These are phyloP conservation scores for Diabrotica virgifera DNA, from an alignment of 1,140 invertebrate genomes.

Conservation along the genomic window DNA sequence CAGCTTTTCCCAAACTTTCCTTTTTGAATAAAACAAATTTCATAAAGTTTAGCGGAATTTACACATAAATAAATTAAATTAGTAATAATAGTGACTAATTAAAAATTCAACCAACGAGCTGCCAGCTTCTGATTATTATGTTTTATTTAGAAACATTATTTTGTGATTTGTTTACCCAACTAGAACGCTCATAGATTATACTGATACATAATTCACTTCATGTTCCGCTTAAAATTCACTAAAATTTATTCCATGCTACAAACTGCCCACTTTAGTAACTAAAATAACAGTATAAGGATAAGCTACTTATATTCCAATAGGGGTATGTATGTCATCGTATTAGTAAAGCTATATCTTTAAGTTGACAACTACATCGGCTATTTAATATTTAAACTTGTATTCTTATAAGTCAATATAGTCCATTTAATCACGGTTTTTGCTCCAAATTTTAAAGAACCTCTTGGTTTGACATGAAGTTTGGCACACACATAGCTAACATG, in stretches of 20 bases:
- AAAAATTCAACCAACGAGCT: too few relatives aligned
- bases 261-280: background rate
- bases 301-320: too few relatives aligned
- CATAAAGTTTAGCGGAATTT: slow-evolving; percentile 28
- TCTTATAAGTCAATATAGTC: too few relatives aligned
- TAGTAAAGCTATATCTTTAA: too few relatives aligned
- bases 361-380: too few relatives aligned
- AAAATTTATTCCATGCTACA: background rate
- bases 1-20: slow-evolving; percentile 28
- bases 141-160: slow-evolving; percentile 19
- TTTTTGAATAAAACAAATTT: slow-evolving; percentile 30
- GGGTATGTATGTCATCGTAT: too few relatives aligned
- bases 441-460: too few relatives aligned
- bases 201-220: slow-evolving; percentile 8
- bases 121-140: background rate
- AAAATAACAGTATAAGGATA: background rate
- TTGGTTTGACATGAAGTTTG: too few relatives aligned
- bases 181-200: slow-evolving; percentile 11
- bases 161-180: slow-evolving; percentile 26
- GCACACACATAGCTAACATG: too few relatives aligned
- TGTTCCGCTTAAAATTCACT: background rate
- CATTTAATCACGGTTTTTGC: too few relatives aligned
- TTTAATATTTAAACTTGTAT: too few relatives aligned
- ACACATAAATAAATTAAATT: slow-evolving; percentile 36
- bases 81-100: slow-evolving; percentile 28